Percentiles rank a stretch among this genome's conserved stretches.
Conservation (phyloP, 1,140 invertebrate genomes). For the Zaprionus inermis region DNA sequence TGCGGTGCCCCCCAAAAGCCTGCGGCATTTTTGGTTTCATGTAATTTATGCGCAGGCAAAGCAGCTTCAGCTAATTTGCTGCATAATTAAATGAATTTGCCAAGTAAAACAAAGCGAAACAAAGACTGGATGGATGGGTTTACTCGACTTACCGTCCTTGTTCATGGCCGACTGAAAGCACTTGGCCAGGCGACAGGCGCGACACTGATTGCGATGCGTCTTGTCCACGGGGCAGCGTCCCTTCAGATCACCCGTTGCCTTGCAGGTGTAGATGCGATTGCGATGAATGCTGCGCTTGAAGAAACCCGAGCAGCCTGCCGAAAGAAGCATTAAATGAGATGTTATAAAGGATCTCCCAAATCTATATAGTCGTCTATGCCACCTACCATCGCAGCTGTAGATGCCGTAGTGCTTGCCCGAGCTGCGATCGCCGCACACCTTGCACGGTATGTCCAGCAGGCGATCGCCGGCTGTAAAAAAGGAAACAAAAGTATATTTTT, state of each 20-base stretch:
- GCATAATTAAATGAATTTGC: conserved; percentile 77
- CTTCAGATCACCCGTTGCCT: conserved; percentile 96
- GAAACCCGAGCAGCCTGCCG: conserved; percentile 96
- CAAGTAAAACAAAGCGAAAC: conserved; percentile 75
- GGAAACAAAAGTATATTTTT: too few species aligned
- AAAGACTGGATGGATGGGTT: too few species aligned
- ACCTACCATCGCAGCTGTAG: conserved; percentile 97
- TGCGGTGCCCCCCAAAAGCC: conserved; percentile 51
- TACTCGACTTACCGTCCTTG: conserved; percentile 98
- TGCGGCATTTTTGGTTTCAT: conserved; percentile 72
- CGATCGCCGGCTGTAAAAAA: conserved; percentile 89
- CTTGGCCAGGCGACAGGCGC: conserved; percentile 97
- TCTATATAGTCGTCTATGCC: not conserved
- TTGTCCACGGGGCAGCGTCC: conserved; percentile 98
- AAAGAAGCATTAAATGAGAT: not conserved
- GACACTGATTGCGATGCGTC: conserved; percentile 98
- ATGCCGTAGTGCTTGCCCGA: conserved; percentile 99
- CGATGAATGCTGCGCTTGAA: conserved; percentile 98
- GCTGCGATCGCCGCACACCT: conserved; percentile 97
- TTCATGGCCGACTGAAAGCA: conserved; percentile 99
- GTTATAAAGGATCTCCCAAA: not conserved
- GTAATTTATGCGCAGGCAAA: conserved; percentile 69
- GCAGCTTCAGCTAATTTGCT: conserved; percentile 68
- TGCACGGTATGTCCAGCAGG: conserved; percentile 97
- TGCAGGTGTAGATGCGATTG: conserved; percentile 98